These are phyloP conservation scores for Bombycilla garrulus DNA, from an alignment of 2,113 vertebrate species.

Conservation along the genomic window DNA sequence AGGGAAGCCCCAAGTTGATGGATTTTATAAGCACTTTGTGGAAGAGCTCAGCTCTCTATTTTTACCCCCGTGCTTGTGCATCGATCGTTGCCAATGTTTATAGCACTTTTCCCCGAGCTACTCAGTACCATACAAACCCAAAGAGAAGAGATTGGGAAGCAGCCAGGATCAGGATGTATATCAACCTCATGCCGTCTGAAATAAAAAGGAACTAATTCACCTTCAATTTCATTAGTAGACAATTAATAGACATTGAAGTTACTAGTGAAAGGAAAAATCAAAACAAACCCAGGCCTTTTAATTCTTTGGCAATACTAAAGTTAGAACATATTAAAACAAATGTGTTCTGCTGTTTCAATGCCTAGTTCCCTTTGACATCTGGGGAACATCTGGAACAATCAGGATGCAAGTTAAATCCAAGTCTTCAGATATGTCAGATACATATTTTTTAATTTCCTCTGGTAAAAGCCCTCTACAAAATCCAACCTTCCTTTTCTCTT, in stretches of 20 bases:
- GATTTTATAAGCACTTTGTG: not conserved
- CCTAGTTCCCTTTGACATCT: conserved; percentile 35
- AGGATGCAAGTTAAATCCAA: conserved; percentile 33
- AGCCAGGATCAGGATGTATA: not conserved
- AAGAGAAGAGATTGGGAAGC: not conserved
- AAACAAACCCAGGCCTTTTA: not conserved
- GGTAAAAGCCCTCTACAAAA: not conserved
- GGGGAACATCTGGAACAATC: conserved; percentile 52
- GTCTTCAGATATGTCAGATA: conserved; percentile 39
- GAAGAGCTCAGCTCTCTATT: not conserved
- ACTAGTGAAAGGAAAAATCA: not conserved
- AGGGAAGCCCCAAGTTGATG: not conserved
- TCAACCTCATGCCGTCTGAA: not conserved
- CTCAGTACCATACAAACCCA: not conserved
- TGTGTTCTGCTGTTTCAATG: not conserved
- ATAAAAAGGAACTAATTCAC: not conserved
- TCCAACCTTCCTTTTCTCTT: not conserved
- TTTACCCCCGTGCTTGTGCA: not conserved
- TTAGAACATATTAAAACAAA: not conserved
- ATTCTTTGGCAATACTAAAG: not conserved
- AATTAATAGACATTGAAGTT: not conserved
- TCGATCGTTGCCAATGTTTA: not conserved
- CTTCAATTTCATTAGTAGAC: not conserved
- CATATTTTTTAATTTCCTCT: conserved; percentile 59
- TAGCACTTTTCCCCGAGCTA: not conserved